phyloP scores from a whole-genome alignment of 2,888 invertebrate species.

The Ommatoiulus sabulosus region DNA sequence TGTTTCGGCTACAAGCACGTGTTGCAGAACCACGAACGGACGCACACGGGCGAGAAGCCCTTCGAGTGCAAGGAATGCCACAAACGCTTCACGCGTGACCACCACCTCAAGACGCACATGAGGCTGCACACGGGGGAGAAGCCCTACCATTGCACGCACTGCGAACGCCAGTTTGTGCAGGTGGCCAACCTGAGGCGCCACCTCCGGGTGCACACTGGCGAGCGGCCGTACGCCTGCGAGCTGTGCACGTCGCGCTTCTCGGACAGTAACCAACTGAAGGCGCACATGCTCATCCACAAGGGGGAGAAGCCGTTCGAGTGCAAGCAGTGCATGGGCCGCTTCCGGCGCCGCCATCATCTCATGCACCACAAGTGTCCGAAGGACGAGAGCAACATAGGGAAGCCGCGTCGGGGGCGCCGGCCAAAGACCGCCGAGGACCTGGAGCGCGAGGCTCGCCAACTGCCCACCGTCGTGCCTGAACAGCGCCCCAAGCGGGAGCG shows the following conservation, averaged over 20 bases:
- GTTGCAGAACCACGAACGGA: constrained; percentile 92
- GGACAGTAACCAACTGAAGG: constrained; percentile 91
- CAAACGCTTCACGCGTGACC: constrained; percentile 92
- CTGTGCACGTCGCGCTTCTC: constrained; percentile 88
- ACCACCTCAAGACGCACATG: constrained; percentile 93
- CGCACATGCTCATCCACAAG: constrained; percentile 88
- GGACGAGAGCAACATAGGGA: constrained; percentile 63
- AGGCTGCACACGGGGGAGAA: constrained; percentile 93
- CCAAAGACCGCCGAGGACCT: constrained; percentile 60
- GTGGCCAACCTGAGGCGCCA: constrained; percentile 92
- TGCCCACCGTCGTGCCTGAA: constrained; percentile 52
- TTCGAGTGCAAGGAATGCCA: constrained; percentile 93
- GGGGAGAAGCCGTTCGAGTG: constrained; percentile 91
- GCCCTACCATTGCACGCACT: constrained; percentile 91
- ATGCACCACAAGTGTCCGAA: constrained; percentile 84
- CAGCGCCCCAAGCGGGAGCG: constrained; percentile 65
- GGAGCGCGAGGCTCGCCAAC: constrained; percentile 47
- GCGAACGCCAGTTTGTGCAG: constrained; percentile 92
- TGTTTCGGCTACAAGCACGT: constrained; percentile 96
- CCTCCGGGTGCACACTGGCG: constrained; percentile 90
- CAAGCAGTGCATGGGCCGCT: constrained; percentile 81
- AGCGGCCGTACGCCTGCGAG: constrained; percentile 88
- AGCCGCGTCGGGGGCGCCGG: constrained; percentile 63
- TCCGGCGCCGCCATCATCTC: constrained; percentile 86
- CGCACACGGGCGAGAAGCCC: constrained; percentile 94